Base-by-base conservation (phyloP, 2,888 invertebrate genomes). In the Acleris cristana region DNA sequence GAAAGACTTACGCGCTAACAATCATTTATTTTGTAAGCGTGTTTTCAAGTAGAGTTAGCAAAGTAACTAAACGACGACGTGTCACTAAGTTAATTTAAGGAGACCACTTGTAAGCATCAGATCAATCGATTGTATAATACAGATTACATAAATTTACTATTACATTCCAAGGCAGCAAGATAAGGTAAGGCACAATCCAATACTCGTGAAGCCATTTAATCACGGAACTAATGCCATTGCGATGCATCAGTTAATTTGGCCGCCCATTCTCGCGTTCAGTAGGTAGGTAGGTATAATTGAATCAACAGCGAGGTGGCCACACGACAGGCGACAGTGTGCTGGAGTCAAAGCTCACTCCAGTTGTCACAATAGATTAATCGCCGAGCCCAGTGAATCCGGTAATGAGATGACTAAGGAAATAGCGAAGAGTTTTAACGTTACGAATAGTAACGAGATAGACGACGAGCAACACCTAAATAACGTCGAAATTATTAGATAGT, bases 271-370 rank as follows among this genome's bases (percentile, higher is more conserved):
- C 52, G 48, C 18, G 26, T 49, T 58, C 23, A 58, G 63, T 30
- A 40, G 57, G 62, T 54, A 62, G 54, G 63, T 30, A 40, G 57
- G 62, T 54, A 62, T 40, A n/a, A 40, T 34, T 57, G 56, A 66
- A 67, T 67, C 67, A 49, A 48, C 40, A 44, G 54, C 23, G 21
- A 57, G 57, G 57, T 26, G 53, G n/a, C 44, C 40, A 16, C 12
- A 30, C 48, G 53, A 53, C 53, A 23, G 30, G 53, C 52, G 52
- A 65, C 58, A 54, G 40, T 69, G 58, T 62, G 45, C 21, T 65
- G 59, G 60, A 63, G 57, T 64, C 63, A 40, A 65, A 58, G 63
- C 61, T 45, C 56, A 68, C 45, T 58, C 54, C 44, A 21, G 49
- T 19, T 51, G 51, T 51, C 58, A 64, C 54, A 65, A 61, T 58